Evolutionary conservation across 2,797 vertebrate species (phyloP).

Genomic region (Acanthiza pusilla): DNA sequence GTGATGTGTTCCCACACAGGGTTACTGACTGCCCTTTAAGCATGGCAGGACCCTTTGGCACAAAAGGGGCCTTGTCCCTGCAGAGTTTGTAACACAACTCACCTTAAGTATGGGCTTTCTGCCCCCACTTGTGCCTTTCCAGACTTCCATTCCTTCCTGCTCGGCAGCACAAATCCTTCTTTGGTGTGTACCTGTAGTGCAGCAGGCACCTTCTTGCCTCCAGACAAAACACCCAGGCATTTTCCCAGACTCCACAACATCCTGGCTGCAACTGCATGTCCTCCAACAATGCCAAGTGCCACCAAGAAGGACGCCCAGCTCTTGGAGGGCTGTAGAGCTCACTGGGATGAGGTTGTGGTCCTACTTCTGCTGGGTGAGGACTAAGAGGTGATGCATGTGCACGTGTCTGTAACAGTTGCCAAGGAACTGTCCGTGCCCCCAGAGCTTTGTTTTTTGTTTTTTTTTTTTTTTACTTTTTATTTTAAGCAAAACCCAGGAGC

Average conservation of each 20-base stretch:
- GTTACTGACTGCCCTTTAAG: fast-evolving
- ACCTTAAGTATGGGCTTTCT: neutral
- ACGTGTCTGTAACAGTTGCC: fast-evolving
- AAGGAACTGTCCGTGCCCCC: neutral
- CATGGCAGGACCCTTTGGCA: neutral
- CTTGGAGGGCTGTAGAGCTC: neutral
- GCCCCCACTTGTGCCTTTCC: neutral
- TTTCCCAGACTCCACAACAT: neutral
- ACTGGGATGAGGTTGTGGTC: fast-evolving
- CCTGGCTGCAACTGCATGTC: neutral
- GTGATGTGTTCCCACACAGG: fast-evolving
- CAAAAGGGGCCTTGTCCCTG: neutral
- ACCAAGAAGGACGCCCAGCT: neutral
- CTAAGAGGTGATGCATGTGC: fast-evolving
- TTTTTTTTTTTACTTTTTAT: no score
- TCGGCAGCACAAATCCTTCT: neutral
- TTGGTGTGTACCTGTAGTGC: fast-evolving
- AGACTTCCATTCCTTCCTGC: neutral
- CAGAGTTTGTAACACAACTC: neutral
- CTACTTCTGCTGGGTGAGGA: neutral
- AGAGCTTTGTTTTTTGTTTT: neutral
- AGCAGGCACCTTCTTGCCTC: neutral
- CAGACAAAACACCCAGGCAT: neutral
- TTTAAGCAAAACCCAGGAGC: neutral
- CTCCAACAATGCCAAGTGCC: neutral